Evolutionary conservation across 2,888 invertebrate species (phyloP), one percentile per base, ranked within the genome.

Genomic region (Caenorhabditis japonica): DNA sequence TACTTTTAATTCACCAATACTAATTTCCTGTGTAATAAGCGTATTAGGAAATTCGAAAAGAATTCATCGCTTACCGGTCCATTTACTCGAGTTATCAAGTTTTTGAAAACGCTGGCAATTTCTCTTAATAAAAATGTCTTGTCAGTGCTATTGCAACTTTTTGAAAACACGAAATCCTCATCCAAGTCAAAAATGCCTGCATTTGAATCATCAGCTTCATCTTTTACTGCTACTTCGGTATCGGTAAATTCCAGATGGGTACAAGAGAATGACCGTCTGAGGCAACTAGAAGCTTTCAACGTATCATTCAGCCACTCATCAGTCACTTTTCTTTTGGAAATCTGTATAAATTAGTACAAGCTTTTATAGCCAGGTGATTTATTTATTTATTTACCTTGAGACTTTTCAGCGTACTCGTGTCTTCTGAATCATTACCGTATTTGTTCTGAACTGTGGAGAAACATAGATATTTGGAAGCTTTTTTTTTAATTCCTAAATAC

Each of bases 251-350:
- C 25, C 12, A 46, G 1, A n/a, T 1, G 27, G 27, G 12, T 2
- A 15, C 61, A 53, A 4, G 61, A 61, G 4, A 25, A 3, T 2
- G 52, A 52, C 12, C 61, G 51, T 23, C 51, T 43, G 0, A 38
- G 23, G 8, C 25, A 23, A 7, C 38, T 13, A 2, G 15, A 13
- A 8, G 4, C 4, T 23, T 46, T n/a, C 25, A 5, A 1, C 3
- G 13, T 21, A 1, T 21, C 13, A 2, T 19, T 5, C 21, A 51
- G 36, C 51, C 51, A 51, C 4, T 34, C 21, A 21, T 1, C 3
- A 23, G 51, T 51, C 19, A 51, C 51, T 38, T 51, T 51, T 13
- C 15, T 36, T 36, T 38, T 36, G n/a, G 51, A 49, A 34, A 49
- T 34, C 49, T 49, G 33, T n/a, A 4, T 8, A 52, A 8, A 1